These are phyloP conservation scores for Pogonophryne albipinna DNA, from an alignment of 2,797 vertebrate species.

Conservation along the genomic window DNA sequence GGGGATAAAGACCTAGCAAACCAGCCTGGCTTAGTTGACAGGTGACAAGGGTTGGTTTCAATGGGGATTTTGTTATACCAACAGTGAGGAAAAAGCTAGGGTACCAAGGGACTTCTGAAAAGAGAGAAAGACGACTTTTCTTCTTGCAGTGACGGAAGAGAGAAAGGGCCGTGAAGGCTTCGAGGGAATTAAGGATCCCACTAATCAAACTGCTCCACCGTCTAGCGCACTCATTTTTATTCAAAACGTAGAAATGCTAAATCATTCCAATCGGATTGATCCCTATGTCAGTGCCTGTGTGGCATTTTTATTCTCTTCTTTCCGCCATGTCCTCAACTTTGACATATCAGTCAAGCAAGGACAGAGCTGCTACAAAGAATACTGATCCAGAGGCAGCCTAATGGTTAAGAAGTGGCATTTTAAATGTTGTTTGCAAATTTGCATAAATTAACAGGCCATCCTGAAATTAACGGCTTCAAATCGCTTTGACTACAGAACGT, in stretches of 20 bases:
- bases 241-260: slow-evolving; percentile 86
- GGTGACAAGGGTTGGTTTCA: slow-evolving; percentile 90
- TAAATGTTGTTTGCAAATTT: slow-evolving; percentile 73
- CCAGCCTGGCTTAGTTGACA: slow-evolving; percentile 90
- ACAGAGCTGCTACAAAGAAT: slow-evolving; percentile 71
- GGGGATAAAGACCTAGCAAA: slow-evolving; percentile 90
- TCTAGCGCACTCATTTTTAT: slow-evolving; percentile 87
- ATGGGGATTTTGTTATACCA: slow-evolving; percentile 92
- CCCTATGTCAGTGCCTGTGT: slow-evolving; percentile 87
- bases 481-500: background rate
- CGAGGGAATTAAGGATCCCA: slow-evolving; percentile 78
- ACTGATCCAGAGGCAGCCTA: slow-evolving; percentile 60
- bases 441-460: slow-evolving; percentile 50
- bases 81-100: slow-evolving; percentile 86
- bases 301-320: slow-evolving; percentile 82
- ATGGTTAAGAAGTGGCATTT: slow-evolving; percentile 69
- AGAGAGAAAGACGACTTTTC: slow-evolving; percentile 88
- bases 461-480: slow-evolving; percentile 33
- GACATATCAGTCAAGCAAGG: slow-evolving; percentile 86
- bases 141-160: slow-evolving; percentile 79
- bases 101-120: slow-evolving; percentile 86
- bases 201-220: slow-evolving; percentile 87
- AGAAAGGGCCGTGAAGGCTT: slow-evolving; percentile 79
- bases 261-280: slow-evolving; percentile 86
- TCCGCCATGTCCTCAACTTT: slow-evolving; percentile 79